Percentiles rank a stretch among this genome's conserved stretches.
These are phyloP conservation scores for Gopherus evgoodei DNA, from an alignment of 2,113 vertebrate species.

Conservation along the genomic window DNA sequence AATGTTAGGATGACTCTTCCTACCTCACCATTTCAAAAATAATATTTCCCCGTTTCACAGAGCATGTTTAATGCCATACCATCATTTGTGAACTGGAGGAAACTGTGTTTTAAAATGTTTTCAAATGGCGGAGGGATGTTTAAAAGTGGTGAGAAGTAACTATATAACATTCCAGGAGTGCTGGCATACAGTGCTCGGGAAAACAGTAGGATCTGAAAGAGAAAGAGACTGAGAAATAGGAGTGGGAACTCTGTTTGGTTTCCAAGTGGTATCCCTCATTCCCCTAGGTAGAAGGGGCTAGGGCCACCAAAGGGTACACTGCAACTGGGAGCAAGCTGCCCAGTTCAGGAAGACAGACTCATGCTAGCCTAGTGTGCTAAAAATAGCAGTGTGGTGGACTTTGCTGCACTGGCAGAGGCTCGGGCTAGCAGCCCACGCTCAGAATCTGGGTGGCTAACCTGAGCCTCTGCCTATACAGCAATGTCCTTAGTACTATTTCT, in stretches of 20 bases:
- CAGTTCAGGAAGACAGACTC: background rate
- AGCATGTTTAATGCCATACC: background rate
- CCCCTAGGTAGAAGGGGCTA: background rate
- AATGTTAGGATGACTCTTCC: background rate
- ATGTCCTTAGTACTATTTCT: background rate
- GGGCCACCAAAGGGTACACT: background rate
- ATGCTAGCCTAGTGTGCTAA: background rate
- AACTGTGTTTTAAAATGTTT: background rate
- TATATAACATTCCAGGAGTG: background rate
- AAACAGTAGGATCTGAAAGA: background rate
- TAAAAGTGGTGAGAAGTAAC: background rate
- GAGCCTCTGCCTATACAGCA: background rate
- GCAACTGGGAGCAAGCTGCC: background rate
- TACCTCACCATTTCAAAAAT: background rate
- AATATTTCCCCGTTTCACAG: background rate
- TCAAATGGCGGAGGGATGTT: rapidly evolving
- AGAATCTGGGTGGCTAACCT: background rate
- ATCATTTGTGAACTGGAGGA: background rate
- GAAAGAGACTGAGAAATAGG: background rate
- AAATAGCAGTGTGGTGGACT: background rate
- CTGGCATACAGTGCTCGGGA: background rate
- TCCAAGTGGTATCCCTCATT: background rate
- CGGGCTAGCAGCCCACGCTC: background rate
- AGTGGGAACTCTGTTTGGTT: background rate
- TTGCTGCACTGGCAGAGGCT: background rate